Evolutionary conservation across 2,888 invertebrate genomes (phyloP).

Genomic region (Cephus runcator): DNA sequence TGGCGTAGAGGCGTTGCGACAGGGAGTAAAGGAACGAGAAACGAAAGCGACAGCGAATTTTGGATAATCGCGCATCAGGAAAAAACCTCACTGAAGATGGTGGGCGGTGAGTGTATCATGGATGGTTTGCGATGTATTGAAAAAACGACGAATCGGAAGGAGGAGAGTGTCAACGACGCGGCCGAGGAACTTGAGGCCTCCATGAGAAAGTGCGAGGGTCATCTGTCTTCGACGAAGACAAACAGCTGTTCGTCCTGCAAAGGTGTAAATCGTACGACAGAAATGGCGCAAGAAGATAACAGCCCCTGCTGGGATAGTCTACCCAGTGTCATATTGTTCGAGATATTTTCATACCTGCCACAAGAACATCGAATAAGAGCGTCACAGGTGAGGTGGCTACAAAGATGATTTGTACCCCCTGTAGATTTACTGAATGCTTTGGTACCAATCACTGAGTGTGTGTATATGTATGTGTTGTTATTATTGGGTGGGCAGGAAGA

Average conservation of each 20-base stretch:
- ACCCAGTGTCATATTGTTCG: slow-evolving; percentile 65
- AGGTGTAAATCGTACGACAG: slow-evolving; percentile 36
- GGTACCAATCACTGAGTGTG: not conserved
- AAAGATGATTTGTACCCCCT: not conserved
- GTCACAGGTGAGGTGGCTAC: slow-evolving; percentile 50
- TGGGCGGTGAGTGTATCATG: slow-evolving; percentile 32
- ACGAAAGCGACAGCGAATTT: not conserved
- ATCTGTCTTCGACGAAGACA: slow-evolving; percentile 42
- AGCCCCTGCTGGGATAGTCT: slow-evolving; percentile 62
- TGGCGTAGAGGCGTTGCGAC: not conserved
- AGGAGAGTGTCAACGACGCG: slow-evolving; percentile 8
- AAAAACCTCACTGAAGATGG: slow-evolving; percentile 33
- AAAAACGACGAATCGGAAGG: slow-evolving; percentile 10
- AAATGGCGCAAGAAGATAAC: slow-evolving; percentile 54
- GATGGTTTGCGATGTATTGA: slow-evolving; percentile 23
- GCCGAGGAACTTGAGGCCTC: slow-evolving; percentile 2
- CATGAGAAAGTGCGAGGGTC: slow-evolving; percentile 42
- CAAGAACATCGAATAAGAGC: slow-evolving; percentile 55
- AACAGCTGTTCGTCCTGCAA: slow-evolving; percentile 55
- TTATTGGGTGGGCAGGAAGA: not conserved
- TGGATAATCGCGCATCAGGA: not conserved
- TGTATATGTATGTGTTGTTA: not conserved
- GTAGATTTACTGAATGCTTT: not conserved
- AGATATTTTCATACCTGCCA: slow-evolving; percentile 64
- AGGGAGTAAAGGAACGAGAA: not conserved